phyloP scores from a whole-genome alignment of 2,113 vertebrate genomes.

The Melanocharis versteri region DNA sequence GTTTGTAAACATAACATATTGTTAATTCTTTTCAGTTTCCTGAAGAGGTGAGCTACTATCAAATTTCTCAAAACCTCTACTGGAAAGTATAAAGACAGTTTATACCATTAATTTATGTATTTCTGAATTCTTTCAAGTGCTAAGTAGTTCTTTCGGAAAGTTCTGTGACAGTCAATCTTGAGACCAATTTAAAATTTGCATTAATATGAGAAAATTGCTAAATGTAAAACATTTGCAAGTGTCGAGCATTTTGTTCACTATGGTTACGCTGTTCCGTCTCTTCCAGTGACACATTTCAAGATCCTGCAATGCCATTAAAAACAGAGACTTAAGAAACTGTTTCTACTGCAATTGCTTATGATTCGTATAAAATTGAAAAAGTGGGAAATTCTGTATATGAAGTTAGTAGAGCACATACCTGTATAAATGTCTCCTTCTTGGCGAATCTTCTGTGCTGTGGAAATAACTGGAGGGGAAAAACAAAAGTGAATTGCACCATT shows the following conservation, averaged over 20 bases:
- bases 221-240: not conserved
- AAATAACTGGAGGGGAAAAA: slow-evolving; percentile 81
- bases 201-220: not conserved
- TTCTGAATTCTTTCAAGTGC: not conserved
- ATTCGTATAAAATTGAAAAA: accelerated
- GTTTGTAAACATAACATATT: not conserved
- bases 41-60: not conserved
- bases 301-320: not conserved
- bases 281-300: not conserved
- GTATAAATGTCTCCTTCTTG: slow-evolving; percentile 88
- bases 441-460: slow-evolving; percentile 91
- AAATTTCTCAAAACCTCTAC: not conserved
- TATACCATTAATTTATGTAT: not conserved
- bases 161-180: not conserved
- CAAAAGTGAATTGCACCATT: not conserved
- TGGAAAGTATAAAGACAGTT: not conserved
- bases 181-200: not conserved
- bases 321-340: not conserved
- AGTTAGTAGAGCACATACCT: slow-evolving; percentile 72
- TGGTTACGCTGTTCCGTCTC: not conserved
- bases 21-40: not conserved
- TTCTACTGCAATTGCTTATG: not conserved
- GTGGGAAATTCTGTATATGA: not conserved
- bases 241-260: not conserved
- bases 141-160: not conserved